Evolutionary conservation across 2,797 vertebrate species (phyloP).

Genomic region (Sebastes reedi): DNA sequence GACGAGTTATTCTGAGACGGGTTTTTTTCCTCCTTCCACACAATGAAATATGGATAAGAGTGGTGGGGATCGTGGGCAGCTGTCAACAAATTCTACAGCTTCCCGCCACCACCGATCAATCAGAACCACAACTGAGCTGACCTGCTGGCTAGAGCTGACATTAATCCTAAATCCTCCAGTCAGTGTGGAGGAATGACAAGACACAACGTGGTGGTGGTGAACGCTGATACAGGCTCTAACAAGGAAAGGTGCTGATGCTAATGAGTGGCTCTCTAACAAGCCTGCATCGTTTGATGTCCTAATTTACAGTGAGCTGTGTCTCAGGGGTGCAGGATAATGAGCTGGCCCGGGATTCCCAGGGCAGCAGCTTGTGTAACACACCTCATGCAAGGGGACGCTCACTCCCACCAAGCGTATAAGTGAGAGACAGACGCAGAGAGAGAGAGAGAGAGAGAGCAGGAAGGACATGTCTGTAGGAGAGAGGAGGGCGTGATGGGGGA

Average conservation of each 20-base stretch:
- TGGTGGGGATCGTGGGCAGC: slow-evolving; percentile 58
- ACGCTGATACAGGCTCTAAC: slow-evolving; percentile 66
- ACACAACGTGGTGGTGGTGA: slow-evolving; percentile 40
- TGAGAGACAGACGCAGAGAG: slow-evolving; percentile 35
- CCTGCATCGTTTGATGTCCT: slow-evolving; percentile 70
- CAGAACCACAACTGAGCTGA: slow-evolving; percentile 58
- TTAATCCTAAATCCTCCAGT: slow-evolving; percentile 75
- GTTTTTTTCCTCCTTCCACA: slow-evolving; percentile 18
- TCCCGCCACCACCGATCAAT: slow-evolving; percentile 69
- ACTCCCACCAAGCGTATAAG: slow-evolving; percentile 44
- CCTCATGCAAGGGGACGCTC: slow-evolving; percentile 60
- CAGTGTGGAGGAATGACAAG: slow-evolving; percentile 60
- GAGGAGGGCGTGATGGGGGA: slow-evolving; percentile 26
- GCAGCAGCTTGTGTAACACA: slow-evolving; percentile 77
- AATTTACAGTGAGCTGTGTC: slow-evolving; percentile 75
- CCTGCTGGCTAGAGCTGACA: slow-evolving; percentile 73
- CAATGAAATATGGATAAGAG: slow-evolving; percentile 62
- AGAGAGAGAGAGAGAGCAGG: slow-evolving; percentile 27
- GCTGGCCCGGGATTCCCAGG: slow-evolving; percentile 75
- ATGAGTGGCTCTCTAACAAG: slow-evolving; percentile 77
- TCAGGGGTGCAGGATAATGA: slow-evolving; percentile 78
- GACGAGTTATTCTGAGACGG: slow-evolving; percentile 56
- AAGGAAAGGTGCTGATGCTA: slow-evolving; percentile 78
- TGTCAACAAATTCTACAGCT: slow-evolving; percentile 70
- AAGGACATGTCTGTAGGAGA: slow-evolving; percentile 57